Evolutionary conservation across 1,140 invertebrate species (phyloP).

Genomic region (Drosophila simulans): DNA sequence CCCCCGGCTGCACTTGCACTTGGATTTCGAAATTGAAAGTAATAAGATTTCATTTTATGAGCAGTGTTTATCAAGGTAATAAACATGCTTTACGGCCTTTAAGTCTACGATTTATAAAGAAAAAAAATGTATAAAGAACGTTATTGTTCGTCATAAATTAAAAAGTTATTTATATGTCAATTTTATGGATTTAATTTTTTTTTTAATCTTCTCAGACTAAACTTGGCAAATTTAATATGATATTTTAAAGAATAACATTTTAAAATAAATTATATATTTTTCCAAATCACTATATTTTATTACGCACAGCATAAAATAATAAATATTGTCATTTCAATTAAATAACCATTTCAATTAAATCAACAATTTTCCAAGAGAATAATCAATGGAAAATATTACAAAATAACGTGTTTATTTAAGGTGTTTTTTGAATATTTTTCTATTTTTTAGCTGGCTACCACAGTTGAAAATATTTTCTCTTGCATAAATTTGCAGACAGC

Average conservation of each 20-base stretch:
- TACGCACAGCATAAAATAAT: too few relatives aligned
- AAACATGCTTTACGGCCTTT: constrained; percentile 1
- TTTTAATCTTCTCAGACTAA: too few relatives aligned
- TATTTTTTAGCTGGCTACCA: not conserved
- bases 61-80: not conserved
- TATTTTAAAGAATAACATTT: too few relatives aligned
- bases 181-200: too few relatives aligned
- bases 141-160: constrained; percentile 1
- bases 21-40: constrained; percentile 6
- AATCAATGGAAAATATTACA: not conserved
- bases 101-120: not conserved
- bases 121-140: not conserved
- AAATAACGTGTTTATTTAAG: constrained; percentile 12
- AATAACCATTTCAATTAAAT: too few relatives aligned
- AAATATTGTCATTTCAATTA: too few relatives aligned
- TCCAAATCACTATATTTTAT: too few relatives aligned
- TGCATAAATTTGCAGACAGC: constrained; percentile 27
- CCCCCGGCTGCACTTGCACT: not conserved
- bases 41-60: not conserved
- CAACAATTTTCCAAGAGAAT: not conserved
- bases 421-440: not conserved
- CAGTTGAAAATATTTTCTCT: constrained; percentile 20
- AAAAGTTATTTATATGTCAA: too few relatives aligned
- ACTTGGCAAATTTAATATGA: too few relatives aligned
- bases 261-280: too few relatives aligned